Percentiles rank a stretch among this genome's conserved stretches.
Conservation (phyloP, 1,140 invertebrate species). For the Drosophila lini region DNA sequence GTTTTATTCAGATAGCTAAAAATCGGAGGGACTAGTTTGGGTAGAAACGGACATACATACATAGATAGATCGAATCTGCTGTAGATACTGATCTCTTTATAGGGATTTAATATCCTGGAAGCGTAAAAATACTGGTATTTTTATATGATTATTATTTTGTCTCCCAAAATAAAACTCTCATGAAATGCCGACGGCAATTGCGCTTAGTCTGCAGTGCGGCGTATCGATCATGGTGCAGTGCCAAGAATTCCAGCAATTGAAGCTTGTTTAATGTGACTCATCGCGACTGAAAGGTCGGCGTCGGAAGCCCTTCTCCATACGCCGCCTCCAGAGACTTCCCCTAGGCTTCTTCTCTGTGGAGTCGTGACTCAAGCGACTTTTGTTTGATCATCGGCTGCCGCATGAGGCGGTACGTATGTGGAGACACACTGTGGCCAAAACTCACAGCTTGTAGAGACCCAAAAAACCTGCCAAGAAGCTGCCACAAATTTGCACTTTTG, state of each 20-base stretch:
- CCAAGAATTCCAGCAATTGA: not conserved
- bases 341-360: slow-evolving; percentile 5
- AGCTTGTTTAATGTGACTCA: slow-evolving; percentile 8
- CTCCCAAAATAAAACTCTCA: no score
- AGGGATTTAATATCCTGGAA: no score
- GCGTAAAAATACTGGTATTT: not conserved
- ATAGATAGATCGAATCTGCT: no score
- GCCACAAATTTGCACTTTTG: slow-evolving; percentile 73
- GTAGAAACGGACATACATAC: no score
- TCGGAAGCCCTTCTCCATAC: not conserved
- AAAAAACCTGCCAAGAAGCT: slow-evolving; percentile 41
- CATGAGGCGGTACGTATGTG: slow-evolving; percentile 19
- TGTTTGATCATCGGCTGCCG: slow-evolving; percentile 30
- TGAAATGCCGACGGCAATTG: slow-evolving; percentile 34
- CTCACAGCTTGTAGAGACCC: not conserved
- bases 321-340: not conserved
- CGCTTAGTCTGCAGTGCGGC: not conserved
- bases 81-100: no score
- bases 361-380: slow-evolving; percentile 66
- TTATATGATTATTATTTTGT: not conserved
- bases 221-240: not conserved
- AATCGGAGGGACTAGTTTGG: no score
- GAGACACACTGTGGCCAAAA: slow-evolving; percentile 11
- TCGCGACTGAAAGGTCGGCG: not conserved
- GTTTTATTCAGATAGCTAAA: no score